phyloP scores from a whole-genome alignment of 2,113 vertebrate genomes.

The Nyctereutes procyonoides region DNA sequence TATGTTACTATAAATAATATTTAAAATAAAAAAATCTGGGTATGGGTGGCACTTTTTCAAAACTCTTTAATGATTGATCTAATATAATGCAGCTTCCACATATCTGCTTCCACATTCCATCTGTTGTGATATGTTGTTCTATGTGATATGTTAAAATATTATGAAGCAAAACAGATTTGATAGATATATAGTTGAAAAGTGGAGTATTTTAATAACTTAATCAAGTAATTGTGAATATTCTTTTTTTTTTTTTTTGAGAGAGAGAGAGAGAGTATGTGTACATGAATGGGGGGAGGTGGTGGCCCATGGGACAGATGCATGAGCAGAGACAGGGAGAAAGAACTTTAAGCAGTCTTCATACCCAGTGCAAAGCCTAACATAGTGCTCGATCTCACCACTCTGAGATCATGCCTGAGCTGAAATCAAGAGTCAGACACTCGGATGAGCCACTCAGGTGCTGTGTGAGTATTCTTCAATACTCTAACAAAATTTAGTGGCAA shows the following conservation, averaged over 20 bases:
- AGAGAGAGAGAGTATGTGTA: no score
- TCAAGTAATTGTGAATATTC: not conserved
- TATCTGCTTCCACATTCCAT: not conserved
- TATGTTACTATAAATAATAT: not conserved
- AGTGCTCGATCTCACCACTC: no score
- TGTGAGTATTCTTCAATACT: not conserved
- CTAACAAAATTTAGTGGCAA: not conserved
- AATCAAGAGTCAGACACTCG: no score
- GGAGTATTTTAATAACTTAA: not conserved
- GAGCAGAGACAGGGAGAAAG: no score
- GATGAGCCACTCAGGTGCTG: no score
- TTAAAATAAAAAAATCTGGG: not conserved
- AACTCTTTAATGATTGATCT: slow-evolving; percentile 15
- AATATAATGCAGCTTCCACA: slow-evolving; percentile 19
- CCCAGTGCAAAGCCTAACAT: no score
- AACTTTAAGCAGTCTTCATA: no score
- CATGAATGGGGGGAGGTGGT: no score
- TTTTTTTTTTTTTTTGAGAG: not conserved
- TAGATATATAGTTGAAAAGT: not conserved
- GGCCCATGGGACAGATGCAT: no score
- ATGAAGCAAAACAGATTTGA: not conserved
- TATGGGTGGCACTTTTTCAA: not conserved
- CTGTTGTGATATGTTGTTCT: not conserved
- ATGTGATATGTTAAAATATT: not conserved
- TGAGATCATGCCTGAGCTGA: no score